These are phyloP conservation scores for Laticauda laticaudata DNA, from an alignment of 2,113 vertebrate species.

Conservation along the genomic window DNA sequence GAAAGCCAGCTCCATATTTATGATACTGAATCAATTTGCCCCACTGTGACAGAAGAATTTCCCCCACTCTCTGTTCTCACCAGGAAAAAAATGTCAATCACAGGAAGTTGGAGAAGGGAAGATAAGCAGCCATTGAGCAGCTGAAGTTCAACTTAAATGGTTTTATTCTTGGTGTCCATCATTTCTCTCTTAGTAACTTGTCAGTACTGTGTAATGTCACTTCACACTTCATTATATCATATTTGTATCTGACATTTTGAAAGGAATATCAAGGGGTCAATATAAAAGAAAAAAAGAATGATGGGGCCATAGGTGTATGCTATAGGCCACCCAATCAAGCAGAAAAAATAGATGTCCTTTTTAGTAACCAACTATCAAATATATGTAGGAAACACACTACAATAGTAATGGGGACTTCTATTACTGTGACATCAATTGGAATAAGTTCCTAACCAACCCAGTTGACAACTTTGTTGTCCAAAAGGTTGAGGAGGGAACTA, in stretches of 20 bases:
- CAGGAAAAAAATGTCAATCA: neutral
- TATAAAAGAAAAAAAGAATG: too few relatives aligned
- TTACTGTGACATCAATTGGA: too few relatives aligned
- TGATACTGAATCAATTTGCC: neutral
- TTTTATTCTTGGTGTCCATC: neutral
- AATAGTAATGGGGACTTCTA: too few relatives aligned
- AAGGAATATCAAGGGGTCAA: neutral
- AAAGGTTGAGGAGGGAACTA: too few relatives aligned
- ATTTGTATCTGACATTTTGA: neutral
- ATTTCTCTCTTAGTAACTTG: neutral
- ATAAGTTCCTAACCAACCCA: too few relatives aligned
- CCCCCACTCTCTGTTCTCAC: neutral
- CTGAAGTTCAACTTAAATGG: neutral
- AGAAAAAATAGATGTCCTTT: too few relatives aligned
- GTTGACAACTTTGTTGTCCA: too few relatives aligned
- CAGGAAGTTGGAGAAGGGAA: neutral
- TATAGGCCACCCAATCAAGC: too few relatives aligned
- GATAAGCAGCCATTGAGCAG: neutral
- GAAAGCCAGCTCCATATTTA: neutral
- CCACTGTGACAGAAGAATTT: neutral
- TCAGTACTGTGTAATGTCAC: neutral
- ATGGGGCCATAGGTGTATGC: too few relatives aligned
- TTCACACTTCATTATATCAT: neutral
- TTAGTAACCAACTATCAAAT: too few relatives aligned
- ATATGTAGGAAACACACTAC: too few relatives aligned